Base-by-base conservation (phyloP, 2,113 vertebrate species). In the Xenus cinereus region DNA sequence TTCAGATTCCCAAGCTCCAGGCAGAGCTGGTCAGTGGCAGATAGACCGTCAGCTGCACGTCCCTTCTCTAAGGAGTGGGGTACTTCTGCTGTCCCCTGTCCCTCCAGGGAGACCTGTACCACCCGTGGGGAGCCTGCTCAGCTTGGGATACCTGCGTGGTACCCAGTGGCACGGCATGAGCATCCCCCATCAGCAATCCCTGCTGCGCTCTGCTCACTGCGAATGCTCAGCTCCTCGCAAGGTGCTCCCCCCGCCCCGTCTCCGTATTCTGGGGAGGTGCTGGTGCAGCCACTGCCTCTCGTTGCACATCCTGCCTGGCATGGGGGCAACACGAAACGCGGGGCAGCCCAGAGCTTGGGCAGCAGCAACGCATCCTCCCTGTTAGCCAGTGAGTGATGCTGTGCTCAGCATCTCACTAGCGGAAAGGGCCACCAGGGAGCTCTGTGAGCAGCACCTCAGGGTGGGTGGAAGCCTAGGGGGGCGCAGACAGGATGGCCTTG, bases 191-290 rank as follows among this genome's bases (percentile, higher is more conserved):
- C 82, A 79, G 43, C 56, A 72, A 8, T 12, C 6, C 5, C 41
- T 78, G 51, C 45, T 51, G 35, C 33, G 13, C 35, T 43, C n/a
- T 68, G 33, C 78, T 82, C 46, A 51, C 43, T 3, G 1, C 4
- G 0, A 68, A 62, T 7, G 17, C 21, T 63, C 74, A 69, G 26
- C 35, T 78, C 23, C 66, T 94, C 56, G 48, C 48, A 67, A 11
- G 0, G 3, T 10, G 43, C 16, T 5, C 19, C 30, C 67, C 22
- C 35, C 24, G 26, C 11, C 28, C 59, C 0, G 0, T 28, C 48
- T 32, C 41, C 33, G 20, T 16, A 15, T 66, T 71, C 56, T 71
- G 85, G 33, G 50, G 33, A 82, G 69, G 20, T 56, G 74, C 69
- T 60, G 48, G n/a, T 53, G 41, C 39, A 62, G 35, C 50, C 77